Base-by-base conservation (phyloP, 2,113 vertebrate genomes). In the Psophia crepitans region DNA sequence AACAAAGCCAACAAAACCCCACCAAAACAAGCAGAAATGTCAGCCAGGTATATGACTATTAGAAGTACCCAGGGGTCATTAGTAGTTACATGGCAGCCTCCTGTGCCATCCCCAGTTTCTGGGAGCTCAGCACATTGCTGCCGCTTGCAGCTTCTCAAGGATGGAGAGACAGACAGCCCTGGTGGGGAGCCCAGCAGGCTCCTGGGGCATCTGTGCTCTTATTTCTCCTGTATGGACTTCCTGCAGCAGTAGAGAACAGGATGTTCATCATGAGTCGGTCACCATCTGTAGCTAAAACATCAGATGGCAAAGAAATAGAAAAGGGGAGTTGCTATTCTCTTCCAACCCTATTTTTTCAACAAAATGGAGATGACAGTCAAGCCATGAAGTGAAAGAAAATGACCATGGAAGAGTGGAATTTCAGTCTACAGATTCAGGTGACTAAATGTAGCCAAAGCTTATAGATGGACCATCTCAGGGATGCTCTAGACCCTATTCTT, bases 251-350 rank as follows among this genome's bases (percentile, higher is more conserved):
- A 84, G 43, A 69, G 91, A 95, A 93, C 93, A 82, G 91, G 87
- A 89, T 46, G 91, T 82, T 84, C 93, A 75, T 39, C 77, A 18
- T 87, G 64, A 84, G 69, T 70, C 86, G 87, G 61, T 11, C 84
- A 82, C 94, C 81, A 96, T 95, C 93, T 94, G 93, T 13, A 76
- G 77, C 89, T 76, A 84, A 87, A 94, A n/a, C 39, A 48, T 96
- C 87, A 95, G 80, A 95, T 76, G 81, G 81, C 65, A 76, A 14
- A 21, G 35, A 61, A 84, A 69, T 39, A 48, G 41, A 12, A 73
- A 22, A 87, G 28, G 11, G 32, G 46, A 90, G 11, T 35, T 85
- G 22, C 65, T 74, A 14, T 69, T 74, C 54, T 75, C 69, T 77
- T 92, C 68, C 75, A 93, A 12, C 2, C 6, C 30, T 28, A 1